Conservation (phyloP, 2,888 invertebrate species). For the Conistra vaccinii region DNA sequence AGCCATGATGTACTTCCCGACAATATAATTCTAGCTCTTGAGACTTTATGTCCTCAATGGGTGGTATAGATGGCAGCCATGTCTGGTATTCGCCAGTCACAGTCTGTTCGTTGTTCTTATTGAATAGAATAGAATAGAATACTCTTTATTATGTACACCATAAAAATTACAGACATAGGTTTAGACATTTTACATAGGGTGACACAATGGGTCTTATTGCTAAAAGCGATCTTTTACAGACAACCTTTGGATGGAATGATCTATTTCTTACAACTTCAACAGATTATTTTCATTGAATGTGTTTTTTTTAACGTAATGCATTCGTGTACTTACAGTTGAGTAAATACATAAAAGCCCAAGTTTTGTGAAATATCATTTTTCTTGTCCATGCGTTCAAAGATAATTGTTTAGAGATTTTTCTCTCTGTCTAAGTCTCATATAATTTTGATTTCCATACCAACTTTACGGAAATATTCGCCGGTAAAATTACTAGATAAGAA, state of each 20-base stretch:
- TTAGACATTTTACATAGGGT: too few species aligned
- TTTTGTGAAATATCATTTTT: neutral
- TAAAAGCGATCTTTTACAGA: too few species aligned
- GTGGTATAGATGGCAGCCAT: constrained; percentile 28
- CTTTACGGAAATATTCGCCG: constrained; percentile 9
- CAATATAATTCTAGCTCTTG: constrained; percentile 49
- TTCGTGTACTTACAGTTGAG: constrained; percentile 13
- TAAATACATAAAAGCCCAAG: constrained; percentile 8
- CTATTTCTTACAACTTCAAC: neutral
- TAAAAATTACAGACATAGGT: too few species aligned
- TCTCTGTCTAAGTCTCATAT: neutral
- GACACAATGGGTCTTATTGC: too few species aligned
- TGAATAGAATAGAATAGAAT: too few species aligned
- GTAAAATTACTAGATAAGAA: constrained; percentile 40
- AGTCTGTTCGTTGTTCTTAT: neutral
- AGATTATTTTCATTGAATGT: neutral
- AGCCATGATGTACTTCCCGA: constrained; percentile 52
- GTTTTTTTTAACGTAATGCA: constrained; percentile 10
- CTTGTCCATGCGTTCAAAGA: neutral
- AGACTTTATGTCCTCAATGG: constrained; percentile 49
- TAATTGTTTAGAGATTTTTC: neutral
- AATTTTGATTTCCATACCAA: constrained; percentile 11
- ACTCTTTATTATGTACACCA: too few species aligned
- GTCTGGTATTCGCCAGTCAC: constrained; percentile 24
- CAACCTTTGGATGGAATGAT: too few species aligned